A percentile compares a stretch with the other conserved stretches of the same genome.
Conservation (phyloP, 2,797 vertebrate species). For the Chiloscyllium punctatum region DNA sequence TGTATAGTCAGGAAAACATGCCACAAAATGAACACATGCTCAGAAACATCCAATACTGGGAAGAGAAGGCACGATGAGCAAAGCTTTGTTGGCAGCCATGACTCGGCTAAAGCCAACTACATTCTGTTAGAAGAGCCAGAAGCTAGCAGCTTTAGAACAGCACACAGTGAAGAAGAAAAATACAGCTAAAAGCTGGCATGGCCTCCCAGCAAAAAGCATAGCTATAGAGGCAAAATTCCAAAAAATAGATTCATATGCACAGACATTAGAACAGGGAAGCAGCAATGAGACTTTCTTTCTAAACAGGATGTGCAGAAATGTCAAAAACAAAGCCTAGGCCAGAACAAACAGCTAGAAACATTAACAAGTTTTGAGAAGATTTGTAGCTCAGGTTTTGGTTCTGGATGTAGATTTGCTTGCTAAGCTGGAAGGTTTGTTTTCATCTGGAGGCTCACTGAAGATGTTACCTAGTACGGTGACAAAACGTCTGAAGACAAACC, state of each 20-base stretch:
- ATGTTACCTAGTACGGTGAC: too few species aligned
- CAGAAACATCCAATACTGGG: not conserved
- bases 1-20: not conserved
- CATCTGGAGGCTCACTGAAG: too few species aligned
- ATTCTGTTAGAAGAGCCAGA: not conserved
- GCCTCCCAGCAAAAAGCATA: not conserved
- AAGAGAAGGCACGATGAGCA: not conserved
- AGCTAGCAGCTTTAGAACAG: not conserved
- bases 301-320: not conserved
- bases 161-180: not conserved
- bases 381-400: too few species aligned
- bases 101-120: not conserved
- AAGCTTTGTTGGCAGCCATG: not conserved
- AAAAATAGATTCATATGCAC: not conserved
- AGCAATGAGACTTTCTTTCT: not conserved
- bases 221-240: not conserved
- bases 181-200: not conserved
- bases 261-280: not conserved
- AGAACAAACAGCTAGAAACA: not conserved
- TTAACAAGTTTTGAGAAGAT: not conserved
- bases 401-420: too few species aligned
- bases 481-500: too few species aligned
- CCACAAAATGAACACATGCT: constrained; percentile 8
- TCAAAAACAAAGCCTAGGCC: not conserved
- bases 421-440: too few species aligned